Conservation (phyloP, 1,140 invertebrate genomes). For the Listronotus bonariensis region DNA sequence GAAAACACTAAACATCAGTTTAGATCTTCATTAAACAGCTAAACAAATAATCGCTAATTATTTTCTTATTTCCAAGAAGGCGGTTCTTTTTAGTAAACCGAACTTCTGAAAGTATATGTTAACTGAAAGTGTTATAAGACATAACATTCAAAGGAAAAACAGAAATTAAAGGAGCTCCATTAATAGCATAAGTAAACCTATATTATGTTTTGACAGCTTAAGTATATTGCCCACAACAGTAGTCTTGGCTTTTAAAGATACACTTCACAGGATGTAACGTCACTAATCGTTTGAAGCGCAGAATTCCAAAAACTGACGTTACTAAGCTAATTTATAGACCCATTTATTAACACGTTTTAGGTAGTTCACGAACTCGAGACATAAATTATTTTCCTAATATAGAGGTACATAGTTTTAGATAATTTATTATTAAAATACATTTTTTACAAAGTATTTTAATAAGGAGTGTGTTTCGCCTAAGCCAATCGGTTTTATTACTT, state of each 20-base stretch:
- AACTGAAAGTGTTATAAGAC: constrained; percentile 10
- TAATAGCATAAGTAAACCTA: constrained; percentile 20
- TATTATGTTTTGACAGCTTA: constrained; percentile 25
- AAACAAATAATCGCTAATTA: constrained; percentile 22
- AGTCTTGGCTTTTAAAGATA: constrained; percentile 12
- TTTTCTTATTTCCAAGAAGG: constrained; percentile 16
- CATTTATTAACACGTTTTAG: constrained; percentile 6
- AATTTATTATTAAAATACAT: too few species aligned
- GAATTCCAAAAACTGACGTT: constrained; percentile 1
- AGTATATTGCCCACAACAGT: constrained; percentile 15
- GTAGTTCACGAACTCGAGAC: not conserved
- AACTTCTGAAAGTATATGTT: constrained; percentile 12
- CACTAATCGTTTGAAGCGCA: not conserved
- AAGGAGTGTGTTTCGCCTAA: too few species aligned
- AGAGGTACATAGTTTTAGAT: too few species aligned
- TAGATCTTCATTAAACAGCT: constrained; percentile 20
- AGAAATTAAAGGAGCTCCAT: constrained; percentile 15
- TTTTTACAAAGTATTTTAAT: too few species aligned
- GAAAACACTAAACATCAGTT: constrained; percentile 17
- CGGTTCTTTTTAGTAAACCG: constrained; percentile 20
- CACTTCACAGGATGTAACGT: constrained; percentile 3
- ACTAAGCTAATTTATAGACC: constrained; percentile 2
- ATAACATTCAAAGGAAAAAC: constrained; percentile 4
- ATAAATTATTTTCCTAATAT: too few species aligned
- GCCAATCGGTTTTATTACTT: too few species aligned